Percentiles rank a stretch among this genome's conserved stretches.
Conservation (phyloP, 2,888 invertebrate species). For the Chorisops tibialis region DNA sequence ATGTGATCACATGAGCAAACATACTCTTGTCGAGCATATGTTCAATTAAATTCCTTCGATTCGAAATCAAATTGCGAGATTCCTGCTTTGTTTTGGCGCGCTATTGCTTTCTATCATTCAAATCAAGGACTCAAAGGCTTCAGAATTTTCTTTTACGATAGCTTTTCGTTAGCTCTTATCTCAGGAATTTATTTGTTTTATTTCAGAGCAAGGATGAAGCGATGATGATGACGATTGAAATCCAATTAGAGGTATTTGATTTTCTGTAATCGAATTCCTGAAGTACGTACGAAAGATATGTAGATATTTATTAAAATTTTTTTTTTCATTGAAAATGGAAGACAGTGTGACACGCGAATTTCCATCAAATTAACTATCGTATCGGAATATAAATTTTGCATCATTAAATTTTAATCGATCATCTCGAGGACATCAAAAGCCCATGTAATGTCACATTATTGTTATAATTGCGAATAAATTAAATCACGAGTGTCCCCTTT, state of each 20-base stretch:
- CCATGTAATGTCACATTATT: constrained; percentile 23
- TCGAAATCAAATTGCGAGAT: constrained; percentile 45
- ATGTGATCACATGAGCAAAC: constrained; percentile 21
- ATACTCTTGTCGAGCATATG: constrained; percentile 37
- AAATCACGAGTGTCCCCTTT: constrained; percentile 24
- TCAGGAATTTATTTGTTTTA: neutral
- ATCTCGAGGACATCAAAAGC: constrained; percentile 18
- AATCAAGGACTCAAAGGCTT: neutral
- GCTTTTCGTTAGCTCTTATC: neutral
- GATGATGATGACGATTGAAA: neutral
- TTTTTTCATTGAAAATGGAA: too few species aligned
- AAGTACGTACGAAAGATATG: too few species aligned
- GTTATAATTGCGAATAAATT: constrained; percentile 27
- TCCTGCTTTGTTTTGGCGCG: constrained; percentile 16
- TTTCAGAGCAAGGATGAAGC: neutral
- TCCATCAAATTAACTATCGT: too few species aligned
- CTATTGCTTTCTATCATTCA: neutral
- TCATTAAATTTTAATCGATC: constrained; percentile 1
- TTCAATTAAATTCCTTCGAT: constrained; percentile 54
- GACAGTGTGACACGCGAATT: too few species aligned
- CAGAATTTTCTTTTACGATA: neutral
- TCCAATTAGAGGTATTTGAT: neutral
- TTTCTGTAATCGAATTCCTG: neutral
- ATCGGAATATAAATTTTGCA: too few species aligned
- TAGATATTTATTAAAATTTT: too few species aligned